phyloP scores from a whole-genome alignment of 1,140 invertebrate species.

The Drosophila subpulchrella region DNA sequence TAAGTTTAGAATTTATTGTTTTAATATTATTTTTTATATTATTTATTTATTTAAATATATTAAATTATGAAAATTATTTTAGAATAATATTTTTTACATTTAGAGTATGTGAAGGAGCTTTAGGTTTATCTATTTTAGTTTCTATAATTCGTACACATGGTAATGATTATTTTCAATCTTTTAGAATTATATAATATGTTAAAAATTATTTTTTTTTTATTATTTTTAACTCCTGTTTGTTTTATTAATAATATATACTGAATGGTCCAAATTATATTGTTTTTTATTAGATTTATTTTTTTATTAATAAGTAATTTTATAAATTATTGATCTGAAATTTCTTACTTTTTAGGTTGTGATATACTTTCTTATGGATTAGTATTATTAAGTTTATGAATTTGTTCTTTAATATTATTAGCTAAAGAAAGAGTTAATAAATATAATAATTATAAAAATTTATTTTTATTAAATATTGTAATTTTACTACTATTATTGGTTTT shows the following conservation, averaged over 20 bases:
- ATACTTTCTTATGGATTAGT: conserved; percentile 85
- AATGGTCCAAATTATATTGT: conserved; percentile 84
- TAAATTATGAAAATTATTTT: conserved; percentile 9
- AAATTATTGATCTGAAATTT: conserved; percentile 78
- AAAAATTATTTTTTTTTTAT: conserved; percentile 84
- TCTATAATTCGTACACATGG: conserved; percentile 86
- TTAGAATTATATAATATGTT: conserved; percentile 86
- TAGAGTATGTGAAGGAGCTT: conserved; percentile 86
- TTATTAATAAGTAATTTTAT: conserved; percentile 82
- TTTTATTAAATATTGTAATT: conserved; percentile 86
- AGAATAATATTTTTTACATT: conserved; percentile 87
- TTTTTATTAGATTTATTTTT: conserved; percentile 84
- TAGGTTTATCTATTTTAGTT: conserved; percentile 86
- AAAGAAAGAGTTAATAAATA: conserved; percentile 85
- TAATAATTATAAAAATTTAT: conserved; percentile 85
- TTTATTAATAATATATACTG: conserved; percentile 78
- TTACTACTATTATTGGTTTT: conserved; percentile 86
- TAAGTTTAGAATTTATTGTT: conserved; percentile 10
- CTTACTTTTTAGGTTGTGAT: too few species aligned
- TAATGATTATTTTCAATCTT: conserved; percentile 86
- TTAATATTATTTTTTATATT: conserved; percentile 10
- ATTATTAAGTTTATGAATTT: conserved; percentile 86
- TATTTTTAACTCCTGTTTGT: conserved; percentile 84
- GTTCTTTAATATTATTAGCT: conserved; percentile 85
- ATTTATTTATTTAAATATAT: conserved; percentile 11